phyloP scores from a whole-genome alignment of 2,113 vertebrate genomes.

The Pyxicephalus adspersus region DNA sequence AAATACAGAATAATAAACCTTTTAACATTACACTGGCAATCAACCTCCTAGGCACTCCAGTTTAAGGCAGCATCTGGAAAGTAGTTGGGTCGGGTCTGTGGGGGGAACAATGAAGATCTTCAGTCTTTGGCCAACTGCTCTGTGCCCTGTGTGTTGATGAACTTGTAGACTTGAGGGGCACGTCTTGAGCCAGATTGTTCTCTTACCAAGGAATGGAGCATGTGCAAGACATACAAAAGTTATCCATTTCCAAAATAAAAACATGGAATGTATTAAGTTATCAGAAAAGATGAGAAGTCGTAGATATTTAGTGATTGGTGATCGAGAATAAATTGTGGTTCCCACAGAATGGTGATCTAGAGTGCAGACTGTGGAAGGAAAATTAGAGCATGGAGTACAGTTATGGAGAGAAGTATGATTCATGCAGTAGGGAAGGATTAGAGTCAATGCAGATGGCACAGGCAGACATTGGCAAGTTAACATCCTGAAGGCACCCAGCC shows the following conservation, averaged over 20 bases:
- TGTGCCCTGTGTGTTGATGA: conserved; percentile 68
- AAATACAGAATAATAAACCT: conserved; percentile 68
- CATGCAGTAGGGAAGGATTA: conserved; percentile 81
- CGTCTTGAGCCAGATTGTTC: conserved; percentile 68
- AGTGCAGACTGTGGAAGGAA: conserved; percentile 65
- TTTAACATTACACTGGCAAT: conserved; percentile 74
- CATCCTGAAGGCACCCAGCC: conserved; percentile 28
- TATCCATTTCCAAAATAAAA: conserved; percentile 67
- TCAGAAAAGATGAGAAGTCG: conserved; percentile 70
- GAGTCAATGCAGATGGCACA: conserved; percentile 80
- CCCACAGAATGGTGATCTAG: conserved; percentile 68
- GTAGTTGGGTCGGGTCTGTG: conserved; percentile 75
- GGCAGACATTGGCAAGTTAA: conserved; percentile 74
- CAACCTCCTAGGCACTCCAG: conserved; percentile 81
- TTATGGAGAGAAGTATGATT: conserved; percentile 5
- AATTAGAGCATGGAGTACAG: conserved; percentile 66
- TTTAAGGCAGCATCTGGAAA: conserved; percentile 85
- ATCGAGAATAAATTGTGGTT: conserved; percentile 63
- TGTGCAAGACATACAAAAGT: conserved; percentile 49
- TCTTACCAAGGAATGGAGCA: conserved; percentile 54
- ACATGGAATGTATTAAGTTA: conserved; percentile 73
- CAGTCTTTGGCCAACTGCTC: conserved; percentile 71
- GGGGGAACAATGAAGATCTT: conserved; percentile 69
- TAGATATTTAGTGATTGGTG: conserved; percentile 71
- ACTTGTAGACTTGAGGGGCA: conserved; percentile 68